Conservation (phyloP, 2,797 vertebrate genomes). For the Gymnoscopelus microlampas region DNA sequence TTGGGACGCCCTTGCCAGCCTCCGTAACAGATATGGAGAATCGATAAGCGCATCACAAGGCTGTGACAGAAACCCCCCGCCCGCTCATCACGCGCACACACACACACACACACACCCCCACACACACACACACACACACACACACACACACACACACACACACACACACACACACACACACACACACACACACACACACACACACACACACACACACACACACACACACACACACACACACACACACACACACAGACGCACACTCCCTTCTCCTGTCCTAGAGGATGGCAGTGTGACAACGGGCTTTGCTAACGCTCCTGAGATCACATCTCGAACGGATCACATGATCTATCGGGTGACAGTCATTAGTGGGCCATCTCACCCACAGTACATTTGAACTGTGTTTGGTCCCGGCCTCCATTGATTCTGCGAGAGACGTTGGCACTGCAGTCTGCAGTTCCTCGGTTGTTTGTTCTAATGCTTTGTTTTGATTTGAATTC, state of each 20-base stretch:
- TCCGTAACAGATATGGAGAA: slow-evolving; percentile 85
- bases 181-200: too few relatives aligned
- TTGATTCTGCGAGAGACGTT: too few relatives aligned
- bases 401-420: too few relatives aligned
- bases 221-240: too few relatives aligned
- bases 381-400: neutral
- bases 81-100: neutral
- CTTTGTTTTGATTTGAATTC: too few relatives aligned
- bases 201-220: too few relatives aligned
- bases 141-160: too few relatives aligned
- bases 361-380: slow-evolving; percentile 31
- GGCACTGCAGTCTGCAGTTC: too few relatives aligned
- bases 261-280: slow-evolving; percentile 53
- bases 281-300: slow-evolving; percentile 71
- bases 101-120: neutral
- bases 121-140: too few relatives aligned
- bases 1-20: slow-evolving; percentile 73
- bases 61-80: slow-evolving; percentile 70
- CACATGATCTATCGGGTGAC: slow-evolving; percentile 58
- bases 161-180: too few relatives aligned
- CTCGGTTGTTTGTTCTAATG: too few relatives aligned
- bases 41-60: slow-evolving; percentile 80
- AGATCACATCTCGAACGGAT: slow-evolving; percentile 63
- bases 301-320: slow-evolving; percentile 48
- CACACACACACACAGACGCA: too few relatives aligned